phyloP scores from a whole-genome alignment of 2,888 invertebrate species.

The Cerastis leucographa region DNA sequence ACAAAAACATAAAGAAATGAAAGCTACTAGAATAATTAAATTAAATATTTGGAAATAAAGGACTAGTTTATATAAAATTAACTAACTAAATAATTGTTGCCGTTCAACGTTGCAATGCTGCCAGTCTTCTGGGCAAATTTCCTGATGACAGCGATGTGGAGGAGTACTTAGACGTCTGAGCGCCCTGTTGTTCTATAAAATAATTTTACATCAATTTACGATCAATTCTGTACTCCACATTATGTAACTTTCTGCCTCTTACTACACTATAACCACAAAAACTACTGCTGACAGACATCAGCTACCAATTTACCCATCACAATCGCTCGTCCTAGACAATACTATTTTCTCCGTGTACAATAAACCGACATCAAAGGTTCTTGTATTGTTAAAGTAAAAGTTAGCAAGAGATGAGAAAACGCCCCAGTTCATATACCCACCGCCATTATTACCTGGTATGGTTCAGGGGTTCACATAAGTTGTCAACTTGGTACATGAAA shows the following conservation, averaged over 20 bases:
- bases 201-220: too few relatives aligned
- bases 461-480: conserved; percentile 81
- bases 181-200: too few relatives aligned
- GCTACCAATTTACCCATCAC: conserved; percentile 21
- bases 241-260: not conserved
- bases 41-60: too few relatives aligned
- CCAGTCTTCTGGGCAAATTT: too few relatives aligned
- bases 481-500: conserved; percentile 58
- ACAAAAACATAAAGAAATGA: too few relatives aligned
- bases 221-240: not conserved
- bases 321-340: conserved; percentile 41
- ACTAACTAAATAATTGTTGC: too few relatives aligned
- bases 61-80: too few relatives aligned
- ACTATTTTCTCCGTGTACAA: conserved; percentile 49
- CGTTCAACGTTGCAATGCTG: too few relatives aligned
- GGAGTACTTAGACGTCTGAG: too few relatives aligned
- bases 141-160: too few relatives aligned
- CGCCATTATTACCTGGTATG: conserved; percentile 66
- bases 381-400: conserved; percentile 68
- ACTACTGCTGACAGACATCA: not conserved
- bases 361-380: conserved; percentile 46
- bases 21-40: too few relatives aligned
- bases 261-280: not conserved
- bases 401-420: conserved; percentile 71
- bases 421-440: conserved; percentile 63